phyloP scores from a whole-genome alignment of 2,113 vertebrate species.

The Tonatia bakeri region DNA sequence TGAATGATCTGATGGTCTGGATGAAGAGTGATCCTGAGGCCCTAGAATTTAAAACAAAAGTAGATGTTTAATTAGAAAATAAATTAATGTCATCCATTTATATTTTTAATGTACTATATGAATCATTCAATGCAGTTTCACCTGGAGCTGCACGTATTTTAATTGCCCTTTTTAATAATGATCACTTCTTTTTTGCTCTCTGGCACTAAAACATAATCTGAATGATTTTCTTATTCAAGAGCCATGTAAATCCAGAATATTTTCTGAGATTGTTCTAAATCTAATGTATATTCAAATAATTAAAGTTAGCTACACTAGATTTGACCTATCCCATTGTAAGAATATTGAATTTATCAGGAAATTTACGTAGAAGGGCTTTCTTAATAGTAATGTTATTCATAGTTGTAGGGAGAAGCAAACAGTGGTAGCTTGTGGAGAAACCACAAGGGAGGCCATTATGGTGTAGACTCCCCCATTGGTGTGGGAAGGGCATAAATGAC shows the following conservation, averaged over 20 bases:
- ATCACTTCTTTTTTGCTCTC: constrained; percentile 24
- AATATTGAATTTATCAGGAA: not conserved
- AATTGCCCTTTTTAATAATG: constrained; percentile 42
- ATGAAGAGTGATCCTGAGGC: constrained; percentile 21
- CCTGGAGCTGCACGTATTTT: constrained; percentile 29
- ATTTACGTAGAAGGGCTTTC: not conserved
- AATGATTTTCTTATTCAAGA: not conserved
- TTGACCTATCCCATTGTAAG: not conserved
- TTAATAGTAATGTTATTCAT: not conserved
- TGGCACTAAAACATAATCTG: not conserved
- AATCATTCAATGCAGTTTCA: constrained; percentile 62
- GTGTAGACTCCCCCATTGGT: not conserved
- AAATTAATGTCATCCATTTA: constrained; percentile 48
- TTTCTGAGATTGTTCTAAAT: constrained; percentile 11
- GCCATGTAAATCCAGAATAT: not conserved
- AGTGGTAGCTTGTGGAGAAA: not conserved
- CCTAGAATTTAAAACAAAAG: constrained; percentile 61
- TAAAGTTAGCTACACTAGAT: not conserved
- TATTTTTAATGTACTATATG: constrained; percentile 48
- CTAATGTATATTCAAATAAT: not conserved
- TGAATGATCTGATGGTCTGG: constrained; percentile 45
- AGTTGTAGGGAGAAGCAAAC: not conserved
- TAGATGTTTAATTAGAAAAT: constrained; percentile 63
- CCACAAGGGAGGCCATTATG: not conserved
- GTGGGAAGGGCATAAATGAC: not conserved